Percentiles rank a stretch among this genome's conserved stretches.
Evolutionary conservation across 1,140 invertebrate species (phyloP).

Genomic region (Eriosoma lanigerum): DNA sequence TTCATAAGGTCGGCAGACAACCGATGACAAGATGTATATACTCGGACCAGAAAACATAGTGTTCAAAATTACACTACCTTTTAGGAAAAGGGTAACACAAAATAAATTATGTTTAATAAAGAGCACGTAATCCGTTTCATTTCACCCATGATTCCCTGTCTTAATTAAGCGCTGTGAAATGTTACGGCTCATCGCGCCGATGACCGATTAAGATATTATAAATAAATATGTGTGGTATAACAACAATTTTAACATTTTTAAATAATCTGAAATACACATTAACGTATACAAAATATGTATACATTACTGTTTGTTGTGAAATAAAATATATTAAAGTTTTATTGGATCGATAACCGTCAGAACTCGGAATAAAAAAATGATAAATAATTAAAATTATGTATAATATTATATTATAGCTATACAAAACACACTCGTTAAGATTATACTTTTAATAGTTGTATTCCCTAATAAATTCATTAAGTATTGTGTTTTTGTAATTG

Average conservation of each 20-base stretch:
- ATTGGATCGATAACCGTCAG: no score
- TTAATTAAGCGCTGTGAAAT: conserved; percentile 23
- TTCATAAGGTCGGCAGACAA: conserved; percentile 22
- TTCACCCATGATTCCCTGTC: not conserved
- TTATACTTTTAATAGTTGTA: no score
- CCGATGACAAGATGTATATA: conserved; percentile 25
- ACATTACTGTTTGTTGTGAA: no score
- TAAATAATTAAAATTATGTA: no score
- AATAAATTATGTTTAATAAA: conserved; percentile 22
- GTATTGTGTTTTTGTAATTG: no score
- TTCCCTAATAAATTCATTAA: no score
- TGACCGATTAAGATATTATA: not conserved
- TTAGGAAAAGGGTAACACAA: not conserved
- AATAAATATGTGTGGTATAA: not conserved
- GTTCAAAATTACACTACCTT: not conserved
- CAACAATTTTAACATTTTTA: not conserved
- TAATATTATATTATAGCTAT: no score
- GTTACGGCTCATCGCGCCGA: not conserved
- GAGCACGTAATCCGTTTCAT: conserved; percentile 14
- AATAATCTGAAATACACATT: not conserved
- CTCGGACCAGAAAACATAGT: not conserved
- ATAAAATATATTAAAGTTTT: no score
- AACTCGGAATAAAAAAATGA: no score
- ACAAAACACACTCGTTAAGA: no score
- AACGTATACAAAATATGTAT: not conserved